These are phyloP conservation scores for Notiomystis cincta DNA, from an alignment of 2,113 vertebrate genomes.

Conservation along the genomic window DNA sequence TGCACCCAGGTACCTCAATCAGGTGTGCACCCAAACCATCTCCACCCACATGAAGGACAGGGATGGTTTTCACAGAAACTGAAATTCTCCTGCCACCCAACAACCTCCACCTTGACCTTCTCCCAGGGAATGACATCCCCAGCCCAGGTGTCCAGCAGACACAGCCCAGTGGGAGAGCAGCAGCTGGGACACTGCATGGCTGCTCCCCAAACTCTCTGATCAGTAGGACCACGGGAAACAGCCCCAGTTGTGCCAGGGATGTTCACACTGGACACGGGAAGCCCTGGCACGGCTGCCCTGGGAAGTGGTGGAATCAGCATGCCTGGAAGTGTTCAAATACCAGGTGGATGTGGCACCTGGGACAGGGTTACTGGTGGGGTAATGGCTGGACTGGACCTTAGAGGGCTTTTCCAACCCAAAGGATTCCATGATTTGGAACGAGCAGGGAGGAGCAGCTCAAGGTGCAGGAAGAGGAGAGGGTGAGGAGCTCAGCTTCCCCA, in stretches of 20 bases:
- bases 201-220: not conserved
- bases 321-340: accelerated
- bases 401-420: accelerated
- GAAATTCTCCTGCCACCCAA: not conserved
- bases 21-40: accelerated
- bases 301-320: accelerated
- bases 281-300: not conserved
- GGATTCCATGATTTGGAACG: not conserved
- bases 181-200: accelerated
- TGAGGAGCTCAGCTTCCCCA: not conserved
- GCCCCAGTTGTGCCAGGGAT: not conserved
- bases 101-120: not conserved
- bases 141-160: too few species aligned
- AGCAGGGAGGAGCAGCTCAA: not conserved
- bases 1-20: not conserved
- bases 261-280: accelerated
- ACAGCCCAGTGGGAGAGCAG: not conserved
- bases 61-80: not conserved
- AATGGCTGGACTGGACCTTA: accelerated
- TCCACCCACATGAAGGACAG: accelerated
- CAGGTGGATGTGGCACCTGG: accelerated
- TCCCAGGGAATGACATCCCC: not conserved
- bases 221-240: too few species aligned
- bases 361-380: accelerated
- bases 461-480: not conserved